phyloP scores from a whole-genome alignment of 2,113 vertebrate species.

The Periophthalmodon schlosseri region DNA sequence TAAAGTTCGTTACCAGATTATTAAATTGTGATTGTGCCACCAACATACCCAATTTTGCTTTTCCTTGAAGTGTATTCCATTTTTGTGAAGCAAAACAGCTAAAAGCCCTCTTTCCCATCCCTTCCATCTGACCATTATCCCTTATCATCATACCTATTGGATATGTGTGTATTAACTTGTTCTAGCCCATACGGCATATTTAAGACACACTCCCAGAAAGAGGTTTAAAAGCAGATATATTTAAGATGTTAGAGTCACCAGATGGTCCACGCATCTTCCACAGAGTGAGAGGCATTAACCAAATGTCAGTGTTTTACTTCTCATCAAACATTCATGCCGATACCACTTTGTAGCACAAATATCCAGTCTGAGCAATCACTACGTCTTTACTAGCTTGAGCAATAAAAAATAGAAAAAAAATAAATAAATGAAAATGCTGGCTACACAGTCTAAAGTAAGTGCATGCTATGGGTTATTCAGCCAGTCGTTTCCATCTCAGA shows the following conservation, averaged over 20 bases:
- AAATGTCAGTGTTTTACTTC: constrained; percentile 2
- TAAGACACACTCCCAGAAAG: neutral
- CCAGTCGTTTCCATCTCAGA: constrained; percentile 19
- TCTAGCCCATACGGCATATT: neutral
- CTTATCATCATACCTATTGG: too few species aligned
- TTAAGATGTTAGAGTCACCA: neutral
- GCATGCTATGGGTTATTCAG: constrained; percentile 19
- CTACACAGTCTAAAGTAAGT: neutral
- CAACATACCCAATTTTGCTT: too few species aligned
- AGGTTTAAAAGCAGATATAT: neutral
- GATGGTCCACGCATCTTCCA: neutral
- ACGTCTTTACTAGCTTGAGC: neutral
- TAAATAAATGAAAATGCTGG: constrained; percentile 5
- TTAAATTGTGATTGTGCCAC: too few species aligned
- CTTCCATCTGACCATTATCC: too few species aligned
- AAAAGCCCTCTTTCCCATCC: too few species aligned
- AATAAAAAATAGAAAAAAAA: neutral
- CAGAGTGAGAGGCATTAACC: constrained; percentile 9
- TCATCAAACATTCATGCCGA: neutral
- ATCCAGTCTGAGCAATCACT: constrained; percentile 10
- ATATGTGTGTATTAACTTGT: neutral
- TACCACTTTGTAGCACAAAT: constrained; percentile 10
- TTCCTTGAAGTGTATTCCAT: too few species aligned
- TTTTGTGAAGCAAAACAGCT: too few species aligned
- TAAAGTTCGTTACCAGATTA: too few species aligned